These are phyloP conservation scores for Lagopus leucura DNA, from an alignment of 2,113 vertebrate genomes.

Conservation along the genomic window DNA sequence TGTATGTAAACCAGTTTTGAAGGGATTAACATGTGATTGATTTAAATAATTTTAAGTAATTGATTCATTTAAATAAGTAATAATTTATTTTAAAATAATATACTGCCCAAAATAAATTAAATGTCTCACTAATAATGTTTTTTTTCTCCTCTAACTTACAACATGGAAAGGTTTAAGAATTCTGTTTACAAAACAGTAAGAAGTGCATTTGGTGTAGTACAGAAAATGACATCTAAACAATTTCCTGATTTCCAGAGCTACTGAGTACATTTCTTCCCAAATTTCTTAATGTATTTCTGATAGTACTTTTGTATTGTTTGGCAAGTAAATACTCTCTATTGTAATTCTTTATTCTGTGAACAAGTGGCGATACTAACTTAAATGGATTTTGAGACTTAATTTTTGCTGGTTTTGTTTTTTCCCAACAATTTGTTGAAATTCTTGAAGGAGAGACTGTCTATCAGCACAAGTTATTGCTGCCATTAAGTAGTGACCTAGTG, in stretches of 20 bases:
- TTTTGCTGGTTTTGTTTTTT: neutral
- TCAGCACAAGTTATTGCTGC: neutral
- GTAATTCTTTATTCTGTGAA: neutral
- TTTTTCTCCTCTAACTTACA: neutral
- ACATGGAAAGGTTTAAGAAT: conserved; percentile 1
- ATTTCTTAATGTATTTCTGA: neutral
- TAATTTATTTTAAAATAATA: too few species aligned
- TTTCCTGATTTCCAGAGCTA: neutral
- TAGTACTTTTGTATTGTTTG: neutral
- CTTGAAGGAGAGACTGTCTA: neutral
- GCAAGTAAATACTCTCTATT: neutral
- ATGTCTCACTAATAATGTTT: neutral
- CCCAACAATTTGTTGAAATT: neutral
- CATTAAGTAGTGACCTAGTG: neutral
- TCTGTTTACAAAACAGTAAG: neutral
- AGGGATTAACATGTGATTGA: neutral
- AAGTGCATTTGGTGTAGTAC: neutral
- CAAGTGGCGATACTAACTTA: neutral
- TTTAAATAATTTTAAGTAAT: neutral
- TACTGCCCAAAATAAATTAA: conserved; percentile 5
- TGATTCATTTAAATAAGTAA: too few species aligned
- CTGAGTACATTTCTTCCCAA: neutral
- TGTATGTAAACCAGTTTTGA: neutral
- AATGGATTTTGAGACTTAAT: neutral
- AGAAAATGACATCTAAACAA: neutral